These are phyloP conservation scores for Arothron firmamentum DNA, from an alignment of 2,113 vertebrate species.

Conservation along the genomic window DNA sequence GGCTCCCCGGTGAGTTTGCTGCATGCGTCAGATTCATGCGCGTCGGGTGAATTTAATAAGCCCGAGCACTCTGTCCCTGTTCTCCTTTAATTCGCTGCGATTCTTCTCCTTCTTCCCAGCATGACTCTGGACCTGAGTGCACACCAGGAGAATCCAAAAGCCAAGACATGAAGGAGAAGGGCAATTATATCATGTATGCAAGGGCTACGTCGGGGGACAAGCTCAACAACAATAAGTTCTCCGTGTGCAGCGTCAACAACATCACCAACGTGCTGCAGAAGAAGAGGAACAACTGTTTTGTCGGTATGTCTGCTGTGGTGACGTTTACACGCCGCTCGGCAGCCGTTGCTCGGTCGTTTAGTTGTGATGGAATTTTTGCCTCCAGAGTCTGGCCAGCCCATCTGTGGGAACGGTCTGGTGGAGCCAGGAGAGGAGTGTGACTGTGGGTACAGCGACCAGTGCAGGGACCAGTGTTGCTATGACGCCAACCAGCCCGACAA, in stretches of 20 bases:
- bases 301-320: conserved; percentile 79
- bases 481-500: conserved; percentile 91
- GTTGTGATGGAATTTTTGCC: not conserved
- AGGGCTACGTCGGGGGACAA: conserved; percentile 97
- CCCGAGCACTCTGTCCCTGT: conserved; percentile 7
- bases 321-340: not conserved
- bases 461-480: conserved; percentile 91
- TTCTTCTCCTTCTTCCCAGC: conserved; percentile 70
- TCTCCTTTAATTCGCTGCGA: conserved; percentile 17
- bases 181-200: conserved; percentile 99
- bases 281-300: conserved; percentile 94
- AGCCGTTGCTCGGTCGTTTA: not conserved
- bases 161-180: conserved; percentile 95
- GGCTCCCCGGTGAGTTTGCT: conserved; percentile 92
- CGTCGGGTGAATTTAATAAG: conserved; percentile 10
- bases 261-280: conserved; percentile 99
- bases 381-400: conserved; percentile 94
- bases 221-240: conserved; percentile 99
- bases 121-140: conserved; percentile 97
- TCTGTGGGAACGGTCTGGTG: conserved; percentile 96
- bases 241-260: conserved; percentile 92
- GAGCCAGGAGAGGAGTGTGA: conserved; percentile 95
- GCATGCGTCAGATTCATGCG: conserved; percentile 13
- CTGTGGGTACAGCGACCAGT: conserved; percentile 97
- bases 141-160: conserved; percentile 97